Percentiles rank a stretch among this genome's conserved stretches.
Evolutionary conservation across 2,797 vertebrate species (phyloP).

Genomic region (Protonibea diacanthus): DNA sequence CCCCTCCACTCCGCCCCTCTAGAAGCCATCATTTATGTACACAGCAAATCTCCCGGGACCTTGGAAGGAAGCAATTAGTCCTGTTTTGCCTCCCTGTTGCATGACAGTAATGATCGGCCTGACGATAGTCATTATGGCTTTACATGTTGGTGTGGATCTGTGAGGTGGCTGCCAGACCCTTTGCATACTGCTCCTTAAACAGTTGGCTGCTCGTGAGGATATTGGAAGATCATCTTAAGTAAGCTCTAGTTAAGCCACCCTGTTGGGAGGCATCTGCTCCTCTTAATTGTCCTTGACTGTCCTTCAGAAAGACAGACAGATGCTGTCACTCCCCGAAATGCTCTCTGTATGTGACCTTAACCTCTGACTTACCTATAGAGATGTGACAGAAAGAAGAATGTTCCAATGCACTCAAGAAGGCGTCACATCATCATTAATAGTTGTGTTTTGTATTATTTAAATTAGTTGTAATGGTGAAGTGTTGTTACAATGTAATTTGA

Average conservation of each 20-base stretch:
- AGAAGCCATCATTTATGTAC: conserved; percentile 53
- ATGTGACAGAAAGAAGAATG: neutral
- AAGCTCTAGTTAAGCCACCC: conserved; percentile 18
- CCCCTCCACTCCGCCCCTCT: conserved; percentile 8
- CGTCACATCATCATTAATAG: neutral
- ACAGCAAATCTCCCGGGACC: conserved; percentile 46
- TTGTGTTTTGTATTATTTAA: neutral
- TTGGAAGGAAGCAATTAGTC: conserved; percentile 67
- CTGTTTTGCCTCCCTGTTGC: conserved; percentile 59
- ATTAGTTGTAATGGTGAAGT: neutral
- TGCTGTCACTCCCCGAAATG: neutral
- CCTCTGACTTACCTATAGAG: neutral
- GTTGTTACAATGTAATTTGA: neutral
- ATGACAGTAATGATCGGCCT: conserved; percentile 67
- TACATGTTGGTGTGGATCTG: conserved; percentile 37
- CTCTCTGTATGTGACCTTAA: conserved; percentile 7
- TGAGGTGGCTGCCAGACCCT: conserved; percentile 43
- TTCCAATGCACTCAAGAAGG: neutral
- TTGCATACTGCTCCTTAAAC: conserved; percentile 32
- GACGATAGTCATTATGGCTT: conserved; percentile 67
- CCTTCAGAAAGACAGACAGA: conserved; percentile 19
- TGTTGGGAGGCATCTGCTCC: conserved; percentile 3
- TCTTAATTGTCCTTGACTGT: conserved; percentile 26
- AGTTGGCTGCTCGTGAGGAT: conserved; percentile 30
- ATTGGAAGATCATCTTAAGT: conserved; percentile 47